These are phyloP conservation scores for Sebastes matsubarae DNA, from an alignment of 2,797 vertebrate species.

Conservation along the genomic window DNA sequence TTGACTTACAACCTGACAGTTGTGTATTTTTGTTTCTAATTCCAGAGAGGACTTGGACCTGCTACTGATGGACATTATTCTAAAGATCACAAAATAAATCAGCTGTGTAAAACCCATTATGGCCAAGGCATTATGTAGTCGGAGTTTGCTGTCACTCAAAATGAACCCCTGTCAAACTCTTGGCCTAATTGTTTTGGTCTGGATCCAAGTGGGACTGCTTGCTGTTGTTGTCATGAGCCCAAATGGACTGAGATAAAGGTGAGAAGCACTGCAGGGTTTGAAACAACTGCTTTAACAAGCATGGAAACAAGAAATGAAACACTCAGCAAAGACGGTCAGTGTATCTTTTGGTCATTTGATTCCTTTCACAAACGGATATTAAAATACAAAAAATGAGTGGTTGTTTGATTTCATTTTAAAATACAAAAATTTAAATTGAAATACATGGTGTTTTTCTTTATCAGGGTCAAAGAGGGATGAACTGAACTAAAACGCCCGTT, in stretches of 20 bases:
- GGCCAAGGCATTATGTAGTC: background rate
- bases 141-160: constrained; percentile 4
- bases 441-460: no score
- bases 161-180: constrained; percentile 11
- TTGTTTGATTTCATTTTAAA: no score
- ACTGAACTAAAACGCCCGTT: no score
- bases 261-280: constrained; percentile 4
- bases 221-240: background rate
- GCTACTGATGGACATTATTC: background rate
- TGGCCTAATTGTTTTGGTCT: constrained; percentile 8
- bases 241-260: background rate
- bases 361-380: no score
- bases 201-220: background rate
- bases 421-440: no score
- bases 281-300: background rate
- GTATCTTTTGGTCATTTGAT: no score
- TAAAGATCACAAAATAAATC: background rate
- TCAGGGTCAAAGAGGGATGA: no score
- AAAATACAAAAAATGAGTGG: no score
- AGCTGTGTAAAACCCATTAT: background rate
- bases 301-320: background rate
- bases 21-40: background rate
- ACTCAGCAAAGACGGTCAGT: no score
- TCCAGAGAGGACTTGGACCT: background rate
- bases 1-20: background rate